Conservation (phyloP, 2,797 vertebrate genomes). For the Peromyscus aztecus region DNA sequence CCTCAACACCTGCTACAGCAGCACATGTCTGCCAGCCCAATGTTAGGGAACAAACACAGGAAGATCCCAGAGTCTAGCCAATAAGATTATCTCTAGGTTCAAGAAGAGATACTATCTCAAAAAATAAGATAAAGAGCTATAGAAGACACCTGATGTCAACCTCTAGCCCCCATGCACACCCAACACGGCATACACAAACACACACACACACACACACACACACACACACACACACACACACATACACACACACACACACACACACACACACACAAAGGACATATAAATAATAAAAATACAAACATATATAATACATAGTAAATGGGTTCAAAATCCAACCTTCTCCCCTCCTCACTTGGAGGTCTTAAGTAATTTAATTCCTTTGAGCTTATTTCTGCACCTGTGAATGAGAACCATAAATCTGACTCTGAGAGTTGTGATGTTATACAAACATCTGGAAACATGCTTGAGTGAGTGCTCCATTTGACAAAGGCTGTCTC, state of each 20-base stretch:
- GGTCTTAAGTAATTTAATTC: neutral
- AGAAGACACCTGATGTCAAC: neutral
- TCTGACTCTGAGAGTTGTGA: neutral
- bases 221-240: neutral
- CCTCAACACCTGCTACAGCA: neutral
- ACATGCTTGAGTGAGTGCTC: neutral
- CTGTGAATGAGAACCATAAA: conserved; percentile 20
- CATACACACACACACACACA: neutral
- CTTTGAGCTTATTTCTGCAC: conserved; percentile 25
- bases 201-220: neutral
- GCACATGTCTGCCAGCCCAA: neutral
- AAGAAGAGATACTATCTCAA: neutral
- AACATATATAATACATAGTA: neutral
- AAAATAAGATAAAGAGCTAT: neutral
- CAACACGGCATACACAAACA: neutral
- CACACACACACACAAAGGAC: neutral
- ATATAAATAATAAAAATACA: neutral
- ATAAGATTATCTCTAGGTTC: neutral
- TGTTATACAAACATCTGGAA: conserved; percentile 33
- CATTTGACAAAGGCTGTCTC: conserved; percentile 3
- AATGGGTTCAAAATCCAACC: neutral
- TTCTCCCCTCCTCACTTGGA: neutral
- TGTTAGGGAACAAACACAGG: neutral
- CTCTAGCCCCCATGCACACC: neutral
- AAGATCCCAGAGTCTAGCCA: neutral